Conservation (phyloP, 30 jellyfish, hydroid and myxozoan genomes). For the Nemopilema nomurai region DNA sequence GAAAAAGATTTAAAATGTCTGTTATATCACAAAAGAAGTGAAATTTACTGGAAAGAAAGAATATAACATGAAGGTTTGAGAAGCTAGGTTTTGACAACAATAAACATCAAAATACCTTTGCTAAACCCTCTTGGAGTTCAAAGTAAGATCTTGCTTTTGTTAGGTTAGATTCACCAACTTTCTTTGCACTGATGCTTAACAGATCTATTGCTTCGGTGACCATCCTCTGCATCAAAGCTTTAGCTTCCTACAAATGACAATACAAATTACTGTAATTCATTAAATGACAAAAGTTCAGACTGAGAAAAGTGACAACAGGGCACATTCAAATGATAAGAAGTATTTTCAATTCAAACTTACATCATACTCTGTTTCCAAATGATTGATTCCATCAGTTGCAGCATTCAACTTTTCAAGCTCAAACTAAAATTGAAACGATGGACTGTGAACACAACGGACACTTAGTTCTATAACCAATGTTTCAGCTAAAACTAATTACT, state of each 20-base stretch:
- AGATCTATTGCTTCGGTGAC: constrained; percentile 74
- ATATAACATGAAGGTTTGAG: neutral
- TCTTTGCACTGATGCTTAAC: constrained; percentile 54
- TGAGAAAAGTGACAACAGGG: neutral
- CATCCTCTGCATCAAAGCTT: constrained; percentile 80
- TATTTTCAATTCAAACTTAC: constrained; percentile 34
- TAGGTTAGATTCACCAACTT: constrained; percentile 74
- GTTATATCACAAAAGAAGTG: too few relatives aligned
- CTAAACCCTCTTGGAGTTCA: constrained; percentile 61
- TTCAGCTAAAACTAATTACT: too few relatives aligned
- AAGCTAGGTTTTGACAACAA: neutral
- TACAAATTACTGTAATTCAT: neutral
- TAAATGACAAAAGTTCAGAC: neutral
- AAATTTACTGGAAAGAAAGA: too few relatives aligned
- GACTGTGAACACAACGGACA: too few relatives aligned
- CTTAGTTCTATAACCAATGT: too few relatives aligned
- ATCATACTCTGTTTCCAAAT: constrained; percentile 95
- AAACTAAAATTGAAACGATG: constrained; percentile 40
- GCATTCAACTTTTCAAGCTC: constrained; percentile 94
- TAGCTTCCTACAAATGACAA: constrained; percentile 78
- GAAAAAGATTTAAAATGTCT: too few relatives aligned
- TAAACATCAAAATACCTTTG: constrained; percentile 32
- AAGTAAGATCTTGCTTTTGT: constrained; percentile 81
- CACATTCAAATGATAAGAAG: neutral
- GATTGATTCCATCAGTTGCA: constrained; percentile 99